phyloP scores from a whole-genome alignment of 2,888 invertebrate genomes.

The Gastrophysa polygoni region DNA sequence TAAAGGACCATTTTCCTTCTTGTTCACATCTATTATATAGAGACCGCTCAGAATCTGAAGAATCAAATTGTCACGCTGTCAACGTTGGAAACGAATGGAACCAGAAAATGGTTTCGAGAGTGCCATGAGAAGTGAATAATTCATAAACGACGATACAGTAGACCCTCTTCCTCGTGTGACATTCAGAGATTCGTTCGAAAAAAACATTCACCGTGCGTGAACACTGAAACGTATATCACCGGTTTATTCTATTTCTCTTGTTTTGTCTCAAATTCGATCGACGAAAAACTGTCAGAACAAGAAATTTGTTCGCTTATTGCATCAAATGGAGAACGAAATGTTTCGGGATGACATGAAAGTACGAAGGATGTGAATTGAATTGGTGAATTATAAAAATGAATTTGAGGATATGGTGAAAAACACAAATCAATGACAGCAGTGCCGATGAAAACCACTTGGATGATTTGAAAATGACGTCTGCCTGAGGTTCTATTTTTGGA shows the following conservation, averaged over 20 bases:
- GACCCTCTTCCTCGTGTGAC: conserved; percentile 1
- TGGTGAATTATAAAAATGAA: no score
- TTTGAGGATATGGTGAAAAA: no score
- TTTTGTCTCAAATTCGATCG: neutral
- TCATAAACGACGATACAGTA: no score
- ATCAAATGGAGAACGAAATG: neutral
- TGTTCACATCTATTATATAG: no score
- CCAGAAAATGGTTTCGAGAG: neutral
- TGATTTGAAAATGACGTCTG: no score
- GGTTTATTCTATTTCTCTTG: neutral
- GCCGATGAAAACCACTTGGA: no score
- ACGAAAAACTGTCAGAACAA: neutral
- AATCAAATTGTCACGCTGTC: neutral
- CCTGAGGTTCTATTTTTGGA: no score
- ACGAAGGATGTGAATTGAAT: no score
- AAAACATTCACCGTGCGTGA: conserved; percentile 1
- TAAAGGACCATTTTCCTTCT: no score
- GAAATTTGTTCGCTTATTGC: neutral
- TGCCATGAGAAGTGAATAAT: neutral
- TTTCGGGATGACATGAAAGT: no score
- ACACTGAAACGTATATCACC: neutral
- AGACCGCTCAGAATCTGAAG: neutral
- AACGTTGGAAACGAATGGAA: neutral
- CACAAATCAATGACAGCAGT: no score
- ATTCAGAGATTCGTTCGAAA: neutral